Evolutionary conservation across 2,113 vertebrate genomes (phyloP), one percentile per base, ranked within the genome.

Genomic region (Erythrocercus mccallii): DNA sequence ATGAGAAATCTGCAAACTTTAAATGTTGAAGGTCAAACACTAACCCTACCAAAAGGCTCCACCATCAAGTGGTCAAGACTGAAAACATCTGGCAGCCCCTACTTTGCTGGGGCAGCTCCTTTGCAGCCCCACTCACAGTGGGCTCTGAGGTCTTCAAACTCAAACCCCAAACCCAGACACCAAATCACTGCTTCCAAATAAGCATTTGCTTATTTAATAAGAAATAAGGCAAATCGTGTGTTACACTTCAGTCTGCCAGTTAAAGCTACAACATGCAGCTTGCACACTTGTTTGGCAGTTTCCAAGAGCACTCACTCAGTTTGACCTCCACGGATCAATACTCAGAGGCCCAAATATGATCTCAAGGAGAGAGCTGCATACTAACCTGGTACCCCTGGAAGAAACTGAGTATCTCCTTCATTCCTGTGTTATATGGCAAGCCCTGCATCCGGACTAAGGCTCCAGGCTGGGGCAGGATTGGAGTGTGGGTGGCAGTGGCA

Each of bases 301-400:
- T 78, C 38, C 88, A 58, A 68, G 47, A 86, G 47, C 33, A 42
- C 45, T 74, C 10, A 31, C n/a, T 83, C n/a, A 18, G 23, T 60
- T 82, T 58, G 58, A 56, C 35, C 38, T 60, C 24, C 53, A 68
- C 15, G 28, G 69, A 57, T 25, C 13, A 12, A 25, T 37, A 51
- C 23, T 64, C 2, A 1, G 25, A 62, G 15, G 27, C 56, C 38
- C 42, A 71, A 94, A 70, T 12, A 31, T 0, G 4, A 2, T 3
- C 27, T 15, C 25, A 19, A 27, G 70, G 35, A 56, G 35, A 50
- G 22, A 42, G 33, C n/a, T 38, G 19, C 53, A 31, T 58, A 92
- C 98, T 98, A 54, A 99, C 99, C 99, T 99, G 99, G 96, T 99
- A 99, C 38, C 99, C 99, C 96, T 99, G 99, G 98, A 99, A 99